A percentile compares a stretch with the other conserved stretches of the same genome.
phyloP scores from a whole-genome alignment of 1,140 invertebrate species.

The Glomeris maerens region DNA sequence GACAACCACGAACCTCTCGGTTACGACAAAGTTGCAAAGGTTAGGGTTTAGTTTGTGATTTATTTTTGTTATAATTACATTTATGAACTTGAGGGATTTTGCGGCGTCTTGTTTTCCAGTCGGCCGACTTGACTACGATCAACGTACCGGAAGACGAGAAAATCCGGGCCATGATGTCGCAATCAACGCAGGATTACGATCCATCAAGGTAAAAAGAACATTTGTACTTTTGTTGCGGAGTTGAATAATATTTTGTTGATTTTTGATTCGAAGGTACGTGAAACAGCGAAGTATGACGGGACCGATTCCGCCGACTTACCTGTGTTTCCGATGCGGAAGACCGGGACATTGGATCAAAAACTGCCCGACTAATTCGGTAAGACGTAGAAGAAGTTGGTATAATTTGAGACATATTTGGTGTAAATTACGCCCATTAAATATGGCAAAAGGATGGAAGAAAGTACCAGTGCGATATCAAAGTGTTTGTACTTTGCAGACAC shows the following conservation, averaged over 20 bases:
- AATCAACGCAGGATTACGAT: conserved; percentile 92
- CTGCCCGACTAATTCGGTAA: conserved; percentile 56
- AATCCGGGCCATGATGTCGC: conserved; percentile 90
- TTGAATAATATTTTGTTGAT: conserved; percentile 6
- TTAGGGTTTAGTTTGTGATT: too few species aligned
- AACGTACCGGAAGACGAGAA: conserved; percentile 92
- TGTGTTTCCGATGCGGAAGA: conserved; percentile 83
- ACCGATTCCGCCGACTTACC: conserved; percentile 72
- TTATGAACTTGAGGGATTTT: too few species aligned
- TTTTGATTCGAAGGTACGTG: conserved; percentile 51
- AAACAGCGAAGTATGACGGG: conserved; percentile 71
- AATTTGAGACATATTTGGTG: background rate
- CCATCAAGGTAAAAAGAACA: conserved; percentile 67
- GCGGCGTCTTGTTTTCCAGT: too few species aligned
- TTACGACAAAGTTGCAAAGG: too few species aligned
- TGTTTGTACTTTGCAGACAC: too few species aligned
- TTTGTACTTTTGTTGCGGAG: conserved; percentile 3
- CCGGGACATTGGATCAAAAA: conserved; percentile 92
- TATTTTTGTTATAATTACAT: too few species aligned
- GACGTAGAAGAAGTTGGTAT: conserved; percentile 14
- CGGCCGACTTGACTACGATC: conserved; percentile 71
- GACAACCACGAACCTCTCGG: too few species aligned
- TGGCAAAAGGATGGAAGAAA: too few species aligned
- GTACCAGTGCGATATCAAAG: too few species aligned
- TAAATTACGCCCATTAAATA: too few species aligned